A percentile compares a stretch with the other conserved stretches of the same genome.
Evolutionary conservation across 2,797 vertebrate genomes (phyloP).

Genomic region (Arnoldichthys spilopterus): DNA sequence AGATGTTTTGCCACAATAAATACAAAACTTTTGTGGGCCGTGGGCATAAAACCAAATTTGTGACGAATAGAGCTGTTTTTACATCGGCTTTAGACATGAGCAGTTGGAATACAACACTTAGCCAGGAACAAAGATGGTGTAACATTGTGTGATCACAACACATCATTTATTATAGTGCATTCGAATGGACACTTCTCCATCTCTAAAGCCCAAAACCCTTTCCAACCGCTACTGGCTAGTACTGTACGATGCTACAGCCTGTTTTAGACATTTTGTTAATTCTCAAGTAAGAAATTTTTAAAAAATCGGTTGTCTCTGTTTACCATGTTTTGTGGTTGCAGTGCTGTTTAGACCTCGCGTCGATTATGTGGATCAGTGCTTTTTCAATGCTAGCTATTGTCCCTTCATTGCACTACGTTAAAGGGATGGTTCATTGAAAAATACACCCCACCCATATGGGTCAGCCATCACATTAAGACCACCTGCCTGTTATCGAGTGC

Average conservation of each 20-base stretch:
- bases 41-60: no score
- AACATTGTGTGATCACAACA: no score
- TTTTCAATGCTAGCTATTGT: slow-evolving; percentile 18
- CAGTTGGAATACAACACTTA: no score
- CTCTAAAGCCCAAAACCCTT: slow-evolving; percentile 20
- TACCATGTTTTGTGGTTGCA: slow-evolving; percentile 23
- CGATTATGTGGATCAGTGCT: slow-evolving; percentile 21
- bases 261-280: slow-evolving; percentile 38
- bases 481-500: no score
- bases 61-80: no score
- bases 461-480: no score
- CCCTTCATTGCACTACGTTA: slow-evolving; percentile 2
- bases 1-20: no score
- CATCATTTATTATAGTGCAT: slow-evolving; percentile 4
- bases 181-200: slow-evolving; percentile 6
- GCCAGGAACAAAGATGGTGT: no score
- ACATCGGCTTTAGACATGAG: no score
- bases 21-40: no score
- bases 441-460: not conserved
- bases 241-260: slow-evolving; percentile 46
- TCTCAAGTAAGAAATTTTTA: slow-evolving; percentile 23
- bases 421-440: not conserved
- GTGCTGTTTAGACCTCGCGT: slow-evolving; percentile 24
- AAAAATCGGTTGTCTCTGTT: slow-evolving; percentile 43
- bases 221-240: slow-evolving; percentile 24